These are phyloP conservation scores for Acronicta leporina DNA, from an alignment of 2,888 invertebrate species.

Conservation along the genomic window DNA sequence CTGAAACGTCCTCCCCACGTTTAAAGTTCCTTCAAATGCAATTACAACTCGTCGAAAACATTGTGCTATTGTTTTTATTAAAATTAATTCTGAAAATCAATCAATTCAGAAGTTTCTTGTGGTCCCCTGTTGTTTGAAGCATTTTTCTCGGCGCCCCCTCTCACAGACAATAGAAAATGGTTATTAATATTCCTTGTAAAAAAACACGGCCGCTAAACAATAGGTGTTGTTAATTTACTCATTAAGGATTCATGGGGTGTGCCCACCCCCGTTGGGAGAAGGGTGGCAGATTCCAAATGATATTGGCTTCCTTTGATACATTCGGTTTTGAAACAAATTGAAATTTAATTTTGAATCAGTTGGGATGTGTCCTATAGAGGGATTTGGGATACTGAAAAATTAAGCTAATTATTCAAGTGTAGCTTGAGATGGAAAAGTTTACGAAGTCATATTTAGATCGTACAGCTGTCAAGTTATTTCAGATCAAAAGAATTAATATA, in stretches of 20 bases:
- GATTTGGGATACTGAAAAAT: slow-evolving; percentile 11
- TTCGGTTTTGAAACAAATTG: slow-evolving; percentile 60
- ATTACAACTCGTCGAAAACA: slow-evolving; percentile 81
- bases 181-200: slow-evolving; percentile 87
- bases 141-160: slow-evolving; percentile 68
- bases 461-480: neutral
- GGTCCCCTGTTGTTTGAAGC: slow-evolving; percentile 62
- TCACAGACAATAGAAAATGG: slow-evolving; percentile 80
- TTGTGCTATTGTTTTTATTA: slow-evolving; percentile 84
- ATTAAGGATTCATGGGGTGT: slow-evolving; percentile 86
- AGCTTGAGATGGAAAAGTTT: neutral
- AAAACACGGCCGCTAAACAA: slow-evolving; percentile 85
- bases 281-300: slow-evolving; percentile 61
- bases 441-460: neutral
- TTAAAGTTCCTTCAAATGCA: slow-evolving; percentile 66
- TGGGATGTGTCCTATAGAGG: slow-evolving; percentile 29
- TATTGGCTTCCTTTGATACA: slow-evolving; percentile 63
- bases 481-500: slow-evolving; percentile 18
- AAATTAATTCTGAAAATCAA: slow-evolving; percentile 88
- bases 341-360: slow-evolving; percentile 58
- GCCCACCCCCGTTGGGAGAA: slow-evolving; percentile 56
- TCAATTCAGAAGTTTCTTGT: slow-evolving; percentile 78
- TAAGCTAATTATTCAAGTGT: neutral
- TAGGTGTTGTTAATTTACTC: slow-evolving; percentile 88
- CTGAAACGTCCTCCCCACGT: slow-evolving; percentile 38